These are phyloP conservation scores for Phorcus lineatus DNA, from an alignment of 2,888 invertebrate species.

Conservation along the genomic window DNA sequence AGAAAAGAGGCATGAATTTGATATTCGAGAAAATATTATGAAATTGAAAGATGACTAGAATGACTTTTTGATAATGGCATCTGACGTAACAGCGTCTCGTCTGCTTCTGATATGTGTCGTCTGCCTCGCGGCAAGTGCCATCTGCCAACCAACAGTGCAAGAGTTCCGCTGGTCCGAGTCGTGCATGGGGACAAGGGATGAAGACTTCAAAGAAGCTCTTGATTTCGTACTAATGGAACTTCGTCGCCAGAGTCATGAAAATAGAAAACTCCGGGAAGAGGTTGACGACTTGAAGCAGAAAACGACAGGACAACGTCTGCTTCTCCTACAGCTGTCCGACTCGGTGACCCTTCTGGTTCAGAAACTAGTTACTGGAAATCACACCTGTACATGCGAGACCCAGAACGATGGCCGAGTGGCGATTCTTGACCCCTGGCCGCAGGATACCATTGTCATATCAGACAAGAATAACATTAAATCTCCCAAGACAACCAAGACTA, in stretches of 20 bases:
- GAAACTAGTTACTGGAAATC: not conserved
- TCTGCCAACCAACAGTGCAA: constrained; percentile 17
- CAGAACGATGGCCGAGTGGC: not conserved
- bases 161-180: constrained; percentile 7
- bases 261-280: not conserved
- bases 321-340: constrained; percentile 2
- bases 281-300: constrained; percentile 1
- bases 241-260: constrained; percentile 9
- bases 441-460: not conserved
- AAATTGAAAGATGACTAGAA: too few relatives aligned
- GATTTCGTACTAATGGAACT: constrained; percentile 14
- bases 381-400: not conserved
- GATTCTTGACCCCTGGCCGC: not conserved
- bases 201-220: constrained; percentile 5
- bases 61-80: not conserved
- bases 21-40: too few relatives aligned
- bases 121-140: not conserved
- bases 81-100: not conserved
- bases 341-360: not conserved
- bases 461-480: not conserved
- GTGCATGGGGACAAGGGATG: not conserved
- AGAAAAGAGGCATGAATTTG: too few relatives aligned
- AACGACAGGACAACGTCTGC: not conserved
- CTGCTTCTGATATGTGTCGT: not conserved
- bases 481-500: not conserved